Percentiles rank a stretch among this genome's conserved stretches.
phyloP scores from a whole-genome alignment of 37 sponge, comb jelly and placozoan species.

The Hormiphora californensis region DNA sequence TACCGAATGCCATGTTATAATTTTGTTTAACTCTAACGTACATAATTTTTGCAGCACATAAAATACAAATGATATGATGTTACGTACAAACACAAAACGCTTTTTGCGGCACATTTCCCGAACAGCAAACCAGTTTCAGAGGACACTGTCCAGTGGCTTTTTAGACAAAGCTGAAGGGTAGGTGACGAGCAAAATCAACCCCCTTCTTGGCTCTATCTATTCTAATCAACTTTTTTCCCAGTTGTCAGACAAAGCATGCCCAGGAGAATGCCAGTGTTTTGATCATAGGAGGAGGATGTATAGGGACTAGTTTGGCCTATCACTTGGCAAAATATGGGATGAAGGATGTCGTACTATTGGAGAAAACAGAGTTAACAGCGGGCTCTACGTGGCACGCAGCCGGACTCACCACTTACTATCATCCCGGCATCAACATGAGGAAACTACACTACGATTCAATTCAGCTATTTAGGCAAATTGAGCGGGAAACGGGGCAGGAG shows the following conservation, averaged over 20 bases:
- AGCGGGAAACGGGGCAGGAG: conserved; percentile 58
- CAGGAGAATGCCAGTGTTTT: conserved; percentile 53
- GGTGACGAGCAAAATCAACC: too few species aligned
- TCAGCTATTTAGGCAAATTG: conserved; percentile 24
- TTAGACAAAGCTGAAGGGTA: too few species aligned
- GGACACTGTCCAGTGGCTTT: too few species aligned
- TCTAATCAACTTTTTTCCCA: too few species aligned
- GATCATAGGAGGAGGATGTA: conserved; percentile 57
- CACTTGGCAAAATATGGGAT: conserved; percentile 53
- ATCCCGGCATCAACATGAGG: conserved; percentile 58
- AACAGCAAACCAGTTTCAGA: too few species aligned
- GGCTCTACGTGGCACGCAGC: conserved; percentile 63
- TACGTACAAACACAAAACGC: too few species aligned
- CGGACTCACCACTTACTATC: conserved; percentile 57
- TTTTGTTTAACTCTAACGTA: too few species aligned
- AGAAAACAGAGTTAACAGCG: conserved; percentile 58
- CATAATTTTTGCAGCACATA: too few species aligned
- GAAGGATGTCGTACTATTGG: conserved; percentile 49
- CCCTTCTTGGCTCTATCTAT: too few species aligned
- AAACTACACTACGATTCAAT: conserved; percentile 57
- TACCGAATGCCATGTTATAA: too few species aligned
- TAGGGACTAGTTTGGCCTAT: conserved; percentile 58
- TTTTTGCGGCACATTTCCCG: too few species aligned
- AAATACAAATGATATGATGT: too few species aligned
- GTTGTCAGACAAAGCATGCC: background rate